A percentile compares a stretch with the other conserved stretches of the same genome.
Conservation (phyloP, 2,797 vertebrate genomes). For the Neosilurus hyrtlii region DNA sequence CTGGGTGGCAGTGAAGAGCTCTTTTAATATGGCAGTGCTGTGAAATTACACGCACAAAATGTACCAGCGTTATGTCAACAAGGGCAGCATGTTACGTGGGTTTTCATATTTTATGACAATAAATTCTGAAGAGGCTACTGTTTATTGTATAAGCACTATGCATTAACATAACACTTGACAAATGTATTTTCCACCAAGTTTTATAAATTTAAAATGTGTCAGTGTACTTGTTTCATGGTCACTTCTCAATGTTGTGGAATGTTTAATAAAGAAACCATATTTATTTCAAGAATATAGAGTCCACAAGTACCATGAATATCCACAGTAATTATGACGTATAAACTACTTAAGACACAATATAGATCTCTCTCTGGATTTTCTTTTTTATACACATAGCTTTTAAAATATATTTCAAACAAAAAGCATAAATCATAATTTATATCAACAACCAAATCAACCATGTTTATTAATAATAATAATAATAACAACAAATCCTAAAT, state of each 20-base stretch:
- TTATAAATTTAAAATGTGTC: slow-evolving; percentile 24
- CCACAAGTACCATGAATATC: slow-evolving; percentile 10
- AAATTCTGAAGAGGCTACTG: background rate
- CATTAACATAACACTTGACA: background rate
- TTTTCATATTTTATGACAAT: background rate
- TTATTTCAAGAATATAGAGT: slow-evolving; percentile 34
- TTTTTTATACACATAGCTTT: slow-evolving; percentile 30
- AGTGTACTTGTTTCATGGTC: background rate
- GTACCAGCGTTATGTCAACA: slow-evolving; percentile 16
- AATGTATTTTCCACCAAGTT: background rate
- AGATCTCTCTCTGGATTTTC: background rate
- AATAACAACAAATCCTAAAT: background rate
- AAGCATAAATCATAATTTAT: slow-evolving; percentile 38
- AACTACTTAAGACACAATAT: slow-evolving; percentile 8
- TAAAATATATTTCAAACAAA: slow-evolving; percentile 46
- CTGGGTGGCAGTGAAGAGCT: slow-evolving; percentile 62
- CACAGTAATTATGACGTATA: slow-evolving; percentile 21
- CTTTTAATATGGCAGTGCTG: background rate
- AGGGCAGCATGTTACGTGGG: background rate
- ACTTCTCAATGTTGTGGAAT: background rate
- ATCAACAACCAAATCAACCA: background rate
- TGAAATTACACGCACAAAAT: slow-evolving; percentile 8
- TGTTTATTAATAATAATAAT: background rate
- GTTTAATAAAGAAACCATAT: slow-evolving; percentile 31
- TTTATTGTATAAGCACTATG: background rate